Evolutionary conservation across 2,888 invertebrate genomes (phyloP), one percentile per base, ranked within the genome.

Genomic region (Aleiodes leptofemur): DNA sequence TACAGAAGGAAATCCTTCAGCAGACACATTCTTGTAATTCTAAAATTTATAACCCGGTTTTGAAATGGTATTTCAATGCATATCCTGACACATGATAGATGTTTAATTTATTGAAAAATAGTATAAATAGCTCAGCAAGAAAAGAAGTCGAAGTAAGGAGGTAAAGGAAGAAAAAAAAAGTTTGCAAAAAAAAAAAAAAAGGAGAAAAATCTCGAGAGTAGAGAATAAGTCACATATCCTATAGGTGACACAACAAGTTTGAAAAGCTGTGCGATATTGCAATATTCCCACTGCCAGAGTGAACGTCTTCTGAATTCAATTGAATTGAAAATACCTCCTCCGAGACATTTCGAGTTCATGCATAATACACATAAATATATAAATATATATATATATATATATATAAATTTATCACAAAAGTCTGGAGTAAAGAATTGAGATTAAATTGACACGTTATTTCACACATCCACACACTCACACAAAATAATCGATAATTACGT

Each of bases 101-200:
- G 14, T 14, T 43, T 43, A 48, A 43, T 64, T 64, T 64, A 64
- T 64, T 64, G 64, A 64, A 64, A 43, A 64, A 64, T 64, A 64
- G 48, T 64, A 64, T 43, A 48, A 13, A 23, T 23, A 38, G 61
- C 14, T 13, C 16, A 6, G 56, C 9, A 31, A 57, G 43, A 14
- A 9, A 23, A 23, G 43, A 61, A 43, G 43, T 43, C 43, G 3
- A 43, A 9, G 7, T 7, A 43, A 43, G 43, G 3, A 43, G 43
- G 43, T 11, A 43, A 43, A 43, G 9, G 11, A 38, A 38, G 5
- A 38, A 38, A 7, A 38, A 38, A 38, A 3, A 38, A 43, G 43
- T 43, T 34, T 34, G 1, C 34, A 43, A 9, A 43, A 43, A 43
- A 43, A 64, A 64, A 48, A 23, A n/a, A 43, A 43, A 43, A 43